A percentile compares a stretch with the other conserved stretches of the same genome.
phyloP scores from a whole-genome alignment of 2,888 invertebrate genomes.

The Frankliniella fusca region DNA sequence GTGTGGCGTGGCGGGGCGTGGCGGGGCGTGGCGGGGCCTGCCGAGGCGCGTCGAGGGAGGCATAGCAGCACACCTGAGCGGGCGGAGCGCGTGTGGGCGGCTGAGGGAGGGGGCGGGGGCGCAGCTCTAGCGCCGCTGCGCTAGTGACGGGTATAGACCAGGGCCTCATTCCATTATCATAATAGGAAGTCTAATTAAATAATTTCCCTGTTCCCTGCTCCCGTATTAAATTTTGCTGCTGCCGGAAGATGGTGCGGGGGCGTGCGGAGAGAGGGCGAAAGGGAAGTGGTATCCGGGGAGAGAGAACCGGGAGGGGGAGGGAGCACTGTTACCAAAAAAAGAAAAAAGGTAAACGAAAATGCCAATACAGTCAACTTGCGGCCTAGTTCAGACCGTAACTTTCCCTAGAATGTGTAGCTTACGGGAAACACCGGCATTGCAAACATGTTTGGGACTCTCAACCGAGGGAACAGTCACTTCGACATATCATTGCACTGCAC shows the following conservation, averaged over 20 bases:
- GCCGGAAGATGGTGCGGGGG: background rate
- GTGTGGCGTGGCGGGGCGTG: background rate
- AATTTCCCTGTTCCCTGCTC: slow-evolving; percentile 19
- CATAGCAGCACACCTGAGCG: background rate
- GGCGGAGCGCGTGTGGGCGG: too few relatives aligned
- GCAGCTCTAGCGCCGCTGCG: background rate
- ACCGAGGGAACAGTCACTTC: too few relatives aligned
- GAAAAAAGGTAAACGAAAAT: too few relatives aligned
- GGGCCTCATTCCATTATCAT: slow-evolving; percentile 22
- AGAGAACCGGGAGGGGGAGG: too few relatives aligned
- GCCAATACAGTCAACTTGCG: too few relatives aligned
- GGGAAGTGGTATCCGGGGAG: background rate
- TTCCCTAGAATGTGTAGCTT: too few relatives aligned
- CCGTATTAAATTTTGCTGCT: slow-evolving; percentile 18
- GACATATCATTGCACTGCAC: too few relatives aligned
- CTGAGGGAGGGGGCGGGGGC: background rate
- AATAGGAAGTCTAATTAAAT: slow-evolving; percentile 25
- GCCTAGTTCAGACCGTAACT: too few relatives aligned
- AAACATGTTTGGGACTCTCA: too few relatives aligned
- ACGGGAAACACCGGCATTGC: too few relatives aligned
- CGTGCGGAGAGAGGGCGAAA: background rate
- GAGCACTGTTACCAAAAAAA: too few relatives aligned
- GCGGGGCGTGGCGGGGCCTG: background rate
- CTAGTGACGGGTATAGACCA: slow-evolving; percentile 24
- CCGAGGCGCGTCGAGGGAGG: background rate